phyloP scores from a whole-genome alignment of 2,888 invertebrate genomes.

The Limulus polyphemus region DNA sequence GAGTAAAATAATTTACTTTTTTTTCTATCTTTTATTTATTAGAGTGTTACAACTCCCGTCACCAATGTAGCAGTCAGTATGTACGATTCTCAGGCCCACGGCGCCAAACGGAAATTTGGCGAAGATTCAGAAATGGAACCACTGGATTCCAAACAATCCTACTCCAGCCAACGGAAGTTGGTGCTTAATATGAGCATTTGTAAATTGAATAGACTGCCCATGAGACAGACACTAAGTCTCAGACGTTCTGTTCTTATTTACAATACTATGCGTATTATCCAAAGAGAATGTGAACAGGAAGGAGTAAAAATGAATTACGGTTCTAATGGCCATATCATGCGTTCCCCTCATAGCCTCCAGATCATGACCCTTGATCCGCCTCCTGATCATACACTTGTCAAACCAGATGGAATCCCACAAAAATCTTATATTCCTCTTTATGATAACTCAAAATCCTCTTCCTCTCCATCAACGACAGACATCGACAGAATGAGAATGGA shows the following conservation, averaged over 20 bases:
- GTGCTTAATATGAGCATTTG: conserved; percentile 85
- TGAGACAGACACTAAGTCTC: conserved; percentile 71
- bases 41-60: conserved; percentile 16
- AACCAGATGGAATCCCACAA: no score
- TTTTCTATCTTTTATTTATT: conserved; percentile 2
- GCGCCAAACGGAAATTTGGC: conserved; percentile 1
- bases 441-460: no score
- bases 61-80: conserved; percentile 23
- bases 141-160: not conserved
- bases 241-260: conserved; percentile 83
- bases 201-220: conserved; percentile 65
- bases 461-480: no score
- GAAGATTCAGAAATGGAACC: not conserved
- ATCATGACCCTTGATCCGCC: conserved; percentile 6
- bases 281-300: conserved; percentile 74
- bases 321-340: conserved; percentile 15
- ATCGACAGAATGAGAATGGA: no score
- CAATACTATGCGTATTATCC: conserved; percentile 76
- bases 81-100: not conserved
- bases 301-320: conserved; percentile 40
- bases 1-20: no score
- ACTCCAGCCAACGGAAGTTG: conserved; percentile 52
- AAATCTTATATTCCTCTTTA: no score
- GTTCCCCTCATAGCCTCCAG: conserved; percentile 9
- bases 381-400: not conserved